Conservation (phyloP, 1,140 invertebrate species). For the Ostrea edulis region DNA sequence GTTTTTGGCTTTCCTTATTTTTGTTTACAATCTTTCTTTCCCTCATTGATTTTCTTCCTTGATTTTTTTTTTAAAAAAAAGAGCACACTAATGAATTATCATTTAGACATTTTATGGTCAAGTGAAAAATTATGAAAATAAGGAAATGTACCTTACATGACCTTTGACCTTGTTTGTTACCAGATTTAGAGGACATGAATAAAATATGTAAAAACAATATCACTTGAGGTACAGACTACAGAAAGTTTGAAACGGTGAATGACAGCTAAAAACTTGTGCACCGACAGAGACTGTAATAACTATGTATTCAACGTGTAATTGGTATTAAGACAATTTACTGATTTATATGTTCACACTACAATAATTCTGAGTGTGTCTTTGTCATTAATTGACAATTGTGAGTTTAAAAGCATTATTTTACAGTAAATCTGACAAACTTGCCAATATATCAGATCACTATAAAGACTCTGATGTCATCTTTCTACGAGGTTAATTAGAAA, state of each 20-base stretch:
- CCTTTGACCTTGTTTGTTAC: slow-evolving; percentile 8
- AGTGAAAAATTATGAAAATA: background rate
- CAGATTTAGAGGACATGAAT: background rate
- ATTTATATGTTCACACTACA: slow-evolving; percentile 22
- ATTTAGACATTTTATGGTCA: background rate
- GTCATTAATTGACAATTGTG: background rate
- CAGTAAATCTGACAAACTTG: slow-evolving; percentile 27
- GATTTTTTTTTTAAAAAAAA: background rate
- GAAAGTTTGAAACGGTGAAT: background rate
- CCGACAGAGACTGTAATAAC: background rate
- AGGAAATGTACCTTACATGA: background rate
- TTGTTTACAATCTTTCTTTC: slow-evolving; percentile 22
- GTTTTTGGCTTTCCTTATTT: background rate
- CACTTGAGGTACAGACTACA: background rate
- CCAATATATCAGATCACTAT: slow-evolving; percentile 3
- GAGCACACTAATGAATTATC: background rate
- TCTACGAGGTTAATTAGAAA: slow-evolving; percentile 10
- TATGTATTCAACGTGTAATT: background rate
- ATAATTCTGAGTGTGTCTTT: background rate
- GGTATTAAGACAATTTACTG: background rate
- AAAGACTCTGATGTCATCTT: background rate
- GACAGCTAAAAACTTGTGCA: background rate
- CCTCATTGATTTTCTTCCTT: slow-evolving; percentile 2
- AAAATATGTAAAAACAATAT: slow-evolving; percentile 9
- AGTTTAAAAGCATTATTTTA: slow-evolving; percentile 34